Evolutionary conservation across 2,888 invertebrate species (phyloP).

Genomic region (Ophioninae sp.): DNA sequence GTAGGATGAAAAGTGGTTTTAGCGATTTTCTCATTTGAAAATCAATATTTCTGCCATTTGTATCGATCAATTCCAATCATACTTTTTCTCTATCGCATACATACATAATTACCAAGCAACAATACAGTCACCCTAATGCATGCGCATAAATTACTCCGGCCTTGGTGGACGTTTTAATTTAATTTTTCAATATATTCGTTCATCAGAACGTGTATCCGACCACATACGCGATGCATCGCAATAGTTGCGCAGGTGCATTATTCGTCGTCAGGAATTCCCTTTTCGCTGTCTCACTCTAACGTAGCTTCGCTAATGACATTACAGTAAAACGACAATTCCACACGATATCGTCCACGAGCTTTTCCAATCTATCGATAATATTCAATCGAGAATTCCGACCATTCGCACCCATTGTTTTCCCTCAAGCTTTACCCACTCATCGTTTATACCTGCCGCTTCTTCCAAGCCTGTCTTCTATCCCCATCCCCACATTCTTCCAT

Average conservation of each 20-base stretch:
- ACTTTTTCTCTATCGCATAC: neutral
- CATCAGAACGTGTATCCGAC: neutral
- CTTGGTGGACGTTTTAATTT: neutral
- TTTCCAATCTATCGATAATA: constrained; percentile 49
- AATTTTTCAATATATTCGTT: neutral
- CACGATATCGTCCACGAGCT: constrained; percentile 4
- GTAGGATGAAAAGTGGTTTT: too few relatives aligned
- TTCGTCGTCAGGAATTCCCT: constrained; percentile 3
- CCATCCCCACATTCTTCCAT: constrained; percentile 18
- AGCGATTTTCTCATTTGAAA: neutral
- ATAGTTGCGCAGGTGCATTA: neutral
- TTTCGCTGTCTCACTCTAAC: constrained; percentile 8
- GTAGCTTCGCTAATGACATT: constrained; percentile 28
- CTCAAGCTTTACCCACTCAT: constrained; percentile 22
- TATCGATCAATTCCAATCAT: neutral
- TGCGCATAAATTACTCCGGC: neutral
- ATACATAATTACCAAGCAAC: neutral
- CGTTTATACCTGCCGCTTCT: constrained; percentile 11
- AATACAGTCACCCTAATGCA: neutral
- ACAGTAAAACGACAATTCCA: constrained; percentile 13
- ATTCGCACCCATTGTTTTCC: constrained; percentile 32
- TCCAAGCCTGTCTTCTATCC: constrained; percentile 7
- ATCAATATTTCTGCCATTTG: neutral
- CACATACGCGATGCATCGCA: neutral
- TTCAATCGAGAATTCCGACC: constrained; percentile 50